phyloP scores from a whole-genome alignment of 64 coral and sea anemone genomes.

The Orbicella faveolata region DNA sequence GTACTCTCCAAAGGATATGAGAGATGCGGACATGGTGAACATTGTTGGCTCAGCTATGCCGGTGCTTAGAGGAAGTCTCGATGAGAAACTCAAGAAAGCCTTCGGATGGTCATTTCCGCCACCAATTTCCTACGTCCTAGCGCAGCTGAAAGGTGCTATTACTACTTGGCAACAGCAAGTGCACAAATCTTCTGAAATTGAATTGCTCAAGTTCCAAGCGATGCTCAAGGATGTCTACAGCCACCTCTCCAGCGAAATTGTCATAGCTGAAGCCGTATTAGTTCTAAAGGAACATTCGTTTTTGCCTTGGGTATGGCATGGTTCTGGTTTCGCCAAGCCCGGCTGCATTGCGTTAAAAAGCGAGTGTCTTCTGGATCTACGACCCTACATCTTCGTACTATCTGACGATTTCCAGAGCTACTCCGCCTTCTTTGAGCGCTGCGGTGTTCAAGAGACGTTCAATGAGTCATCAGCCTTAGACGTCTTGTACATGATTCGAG shows the following conservation, averaged over 20 bases:
- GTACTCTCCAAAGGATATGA: slow-evolving; percentile 78
- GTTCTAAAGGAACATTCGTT: slow-evolving; percentile 41
- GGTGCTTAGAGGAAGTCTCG: slow-evolving; percentile 53
- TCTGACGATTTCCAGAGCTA: slow-evolving; percentile 74
- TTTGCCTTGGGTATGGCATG: slow-evolving; percentile 84
- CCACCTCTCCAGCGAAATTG: slow-evolving; percentile 55
- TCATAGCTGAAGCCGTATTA: slow-evolving; percentile 30
- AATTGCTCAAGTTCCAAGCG: slow-evolving; percentile 81
- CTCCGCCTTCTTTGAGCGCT: slow-evolving; percentile 55
- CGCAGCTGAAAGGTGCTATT: slow-evolving; percentile 60
- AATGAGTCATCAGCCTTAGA: slow-evolving; percentile 63
- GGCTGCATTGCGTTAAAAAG: slow-evolving; percentile 64
- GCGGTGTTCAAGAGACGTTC: slow-evolving; percentile 70
- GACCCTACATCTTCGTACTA: slow-evolving; percentile 53
- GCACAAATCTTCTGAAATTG: slow-evolving; percentile 67
- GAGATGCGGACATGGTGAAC: slow-evolving; percentile 62
- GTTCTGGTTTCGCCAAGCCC: slow-evolving; percentile 81
- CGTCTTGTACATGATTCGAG: slow-evolving; percentile 65
- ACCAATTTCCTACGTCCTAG: slow-evolving; percentile 49
- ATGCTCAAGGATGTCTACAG: slow-evolving; percentile 86
- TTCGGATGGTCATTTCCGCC: slow-evolving; percentile 85
- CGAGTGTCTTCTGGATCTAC: slow-evolving; percentile 60
- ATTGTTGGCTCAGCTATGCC: slow-evolving; percentile 84
- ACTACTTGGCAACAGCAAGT: slow-evolving; percentile 49
- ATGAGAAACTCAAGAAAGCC: slow-evolving; percentile 75